phyloP scores from a whole-genome alignment of 1,140 invertebrate genomes.

The Drosophila nigrodunni region DNA sequence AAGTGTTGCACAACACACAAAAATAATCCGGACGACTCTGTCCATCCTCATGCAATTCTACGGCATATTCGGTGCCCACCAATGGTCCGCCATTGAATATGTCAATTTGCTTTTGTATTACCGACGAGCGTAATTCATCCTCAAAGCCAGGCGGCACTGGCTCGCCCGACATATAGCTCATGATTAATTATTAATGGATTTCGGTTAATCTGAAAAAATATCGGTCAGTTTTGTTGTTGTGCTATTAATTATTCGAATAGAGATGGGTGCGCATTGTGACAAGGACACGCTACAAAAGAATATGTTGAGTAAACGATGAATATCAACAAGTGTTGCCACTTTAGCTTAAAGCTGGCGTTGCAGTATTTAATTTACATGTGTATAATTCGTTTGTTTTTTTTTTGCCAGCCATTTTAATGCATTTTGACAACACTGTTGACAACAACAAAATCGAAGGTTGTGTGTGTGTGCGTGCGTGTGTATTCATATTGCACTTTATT shows the following conservation, averaged over 20 bases:
- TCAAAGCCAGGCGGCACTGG: slow-evolving; percentile 90
- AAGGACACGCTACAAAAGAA: background rate
- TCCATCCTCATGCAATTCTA: slow-evolving; percentile 89
- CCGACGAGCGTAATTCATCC: slow-evolving; percentile 86
- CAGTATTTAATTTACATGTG: too few relatives aligned
- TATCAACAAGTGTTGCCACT: background rate
- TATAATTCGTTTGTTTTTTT: too few relatives aligned
- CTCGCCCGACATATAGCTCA: slow-evolving; percentile 87
- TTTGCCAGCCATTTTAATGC: too few relatives aligned
- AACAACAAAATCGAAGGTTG: too few relatives aligned
- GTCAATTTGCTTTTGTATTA: slow-evolving; percentile 87
- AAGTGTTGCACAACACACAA: slow-evolving; percentile 91
- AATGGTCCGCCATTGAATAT: slow-evolving; percentile 85
- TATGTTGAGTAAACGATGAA: background rate
- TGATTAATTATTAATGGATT: background rate
- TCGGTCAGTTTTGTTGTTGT: slow-evolving; percentile 8
- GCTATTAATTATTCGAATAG: background rate
- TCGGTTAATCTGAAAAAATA: slow-evolving; percentile 20
- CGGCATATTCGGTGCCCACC: slow-evolving; percentile 89
- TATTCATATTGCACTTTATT: too few relatives aligned
- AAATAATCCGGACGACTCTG: slow-evolving; percentile 88
- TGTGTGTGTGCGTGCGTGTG: too few relatives aligned
- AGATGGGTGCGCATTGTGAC: slow-evolving; percentile 8
- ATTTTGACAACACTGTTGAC: too few relatives aligned
- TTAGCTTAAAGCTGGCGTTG: too few relatives aligned